Conservation (phyloP, 2,888 invertebrate genomes). For the Auanema freiburgensis region DNA sequence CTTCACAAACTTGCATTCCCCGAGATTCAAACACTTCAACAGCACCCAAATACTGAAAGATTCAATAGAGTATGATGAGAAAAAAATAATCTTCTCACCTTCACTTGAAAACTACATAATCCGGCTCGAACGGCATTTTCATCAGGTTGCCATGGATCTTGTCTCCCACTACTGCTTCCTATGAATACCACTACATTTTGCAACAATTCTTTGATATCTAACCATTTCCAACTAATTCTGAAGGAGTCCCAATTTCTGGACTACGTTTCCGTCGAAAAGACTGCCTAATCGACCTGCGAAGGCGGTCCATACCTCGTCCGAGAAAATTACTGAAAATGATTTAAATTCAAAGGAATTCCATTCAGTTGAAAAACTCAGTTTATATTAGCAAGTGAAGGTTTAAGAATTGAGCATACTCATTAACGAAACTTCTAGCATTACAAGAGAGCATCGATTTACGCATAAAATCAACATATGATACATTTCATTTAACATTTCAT, state of each 20-base stretch:
- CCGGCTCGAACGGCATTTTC: slow-evolving; percentile 92
- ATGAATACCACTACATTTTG: slow-evolving; percentile 1
- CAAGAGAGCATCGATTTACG: no score
- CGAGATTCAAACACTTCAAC: slow-evolving; percentile 98
- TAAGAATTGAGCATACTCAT: no score
- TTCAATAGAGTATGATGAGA: not conserved
- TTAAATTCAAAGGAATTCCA: no score
- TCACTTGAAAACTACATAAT: slow-evolving; percentile 94
- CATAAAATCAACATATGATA: no score
- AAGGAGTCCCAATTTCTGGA: slow-evolving; percentile 73
- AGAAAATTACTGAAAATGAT: slow-evolving; percentile 34
- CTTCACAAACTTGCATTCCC: slow-evolving; percentile 99
- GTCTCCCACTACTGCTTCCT: slow-evolving; percentile 24
- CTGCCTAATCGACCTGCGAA: slow-evolving; percentile 75
- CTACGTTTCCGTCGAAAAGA: slow-evolving; percentile 75
- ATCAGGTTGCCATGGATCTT: slow-evolving; percentile 72
- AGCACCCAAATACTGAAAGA: slow-evolving; percentile 85
- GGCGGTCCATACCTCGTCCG: slow-evolving; percentile 68
- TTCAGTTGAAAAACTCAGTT: no score
- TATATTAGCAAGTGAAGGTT: no score
- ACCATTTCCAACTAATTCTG: slow-evolving; percentile 12
- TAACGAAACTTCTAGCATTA: no score
- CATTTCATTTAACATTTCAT: no score
- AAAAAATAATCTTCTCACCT: slow-evolving; percentile 69
- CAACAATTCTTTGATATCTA: not conserved